A percentile compares a stretch with the other conserved stretches of the same genome.
phyloP scores from a whole-genome alignment of 2,113 vertebrate genomes.

The Capra hircus region DNA sequence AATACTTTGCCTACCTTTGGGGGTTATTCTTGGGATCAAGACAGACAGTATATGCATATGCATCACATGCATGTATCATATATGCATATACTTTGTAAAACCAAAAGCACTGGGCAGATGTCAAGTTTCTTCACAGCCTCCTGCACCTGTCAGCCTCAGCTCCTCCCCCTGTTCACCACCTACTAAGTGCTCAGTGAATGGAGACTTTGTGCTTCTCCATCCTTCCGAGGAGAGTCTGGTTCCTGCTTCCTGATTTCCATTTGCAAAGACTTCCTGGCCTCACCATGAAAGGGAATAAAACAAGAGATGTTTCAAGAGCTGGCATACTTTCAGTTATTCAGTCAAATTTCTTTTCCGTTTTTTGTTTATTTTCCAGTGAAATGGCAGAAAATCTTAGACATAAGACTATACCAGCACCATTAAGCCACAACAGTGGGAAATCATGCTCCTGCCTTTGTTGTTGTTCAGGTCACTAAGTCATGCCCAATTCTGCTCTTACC shows the following conservation, averaged over 20 bases:
- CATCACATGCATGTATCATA: neutral
- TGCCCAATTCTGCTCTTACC: neutral
- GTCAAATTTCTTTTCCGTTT: neutral
- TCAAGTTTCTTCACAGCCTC: neutral
- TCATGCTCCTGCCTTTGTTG: neutral
- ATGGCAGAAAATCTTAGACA: neutral
- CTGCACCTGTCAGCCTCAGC: neutral
- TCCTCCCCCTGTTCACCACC: neutral
- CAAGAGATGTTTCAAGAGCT: slow-evolving; percentile 12
- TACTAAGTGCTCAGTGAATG: neutral
- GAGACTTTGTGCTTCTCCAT: neutral
- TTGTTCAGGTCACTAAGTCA: neutral
- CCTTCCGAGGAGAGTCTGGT: neutral
- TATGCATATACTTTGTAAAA: neutral
- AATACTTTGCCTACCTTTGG: neutral
- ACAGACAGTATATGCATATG: neutral
- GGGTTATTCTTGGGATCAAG: neutral
- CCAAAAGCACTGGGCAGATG: neutral
- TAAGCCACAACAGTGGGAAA: neutral
- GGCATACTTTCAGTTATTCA: neutral
- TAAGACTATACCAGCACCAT: neutral
- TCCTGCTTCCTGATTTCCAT: neutral
- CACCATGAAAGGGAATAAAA: slow-evolving; percentile 44
- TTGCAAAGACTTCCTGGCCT: neutral
- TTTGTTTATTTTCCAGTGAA: neutral